Evolutionary conservation across 2,888 invertebrate genomes (phyloP).

Genomic region (Epiperipatus broadwayi): DNA sequence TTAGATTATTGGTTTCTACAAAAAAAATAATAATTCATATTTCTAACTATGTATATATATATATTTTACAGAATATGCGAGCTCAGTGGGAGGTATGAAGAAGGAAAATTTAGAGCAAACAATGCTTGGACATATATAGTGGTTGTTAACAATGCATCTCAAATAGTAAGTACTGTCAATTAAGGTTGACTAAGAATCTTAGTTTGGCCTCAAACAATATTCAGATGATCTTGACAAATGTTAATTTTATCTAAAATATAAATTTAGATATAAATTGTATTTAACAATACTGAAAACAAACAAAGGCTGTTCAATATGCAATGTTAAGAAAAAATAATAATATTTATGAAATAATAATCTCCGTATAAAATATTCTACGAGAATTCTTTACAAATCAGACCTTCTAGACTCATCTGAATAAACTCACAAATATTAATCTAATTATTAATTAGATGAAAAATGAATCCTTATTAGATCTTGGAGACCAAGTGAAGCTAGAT

Average conservation of each 20-base stretch:
- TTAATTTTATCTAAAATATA: slow-evolving; percentile 5
- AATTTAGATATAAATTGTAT: not conserved
- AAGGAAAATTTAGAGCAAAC: slow-evolving; percentile 66
- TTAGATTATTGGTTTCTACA: slow-evolving; percentile 11
- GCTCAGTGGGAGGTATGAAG: slow-evolving; percentile 62
- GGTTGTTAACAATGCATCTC: slow-evolving; percentile 70
- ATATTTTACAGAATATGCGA: slow-evolving; percentile 52
- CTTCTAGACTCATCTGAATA: too few species aligned
- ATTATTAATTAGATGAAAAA: too few species aligned
- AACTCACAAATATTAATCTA: too few species aligned
- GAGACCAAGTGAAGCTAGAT: too few species aligned
- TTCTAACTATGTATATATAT: not conserved
- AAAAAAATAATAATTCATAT: not conserved
- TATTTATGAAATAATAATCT: too few species aligned
- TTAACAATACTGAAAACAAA: too few species aligned
- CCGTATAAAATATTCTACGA: too few species aligned
- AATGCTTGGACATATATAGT: slow-evolving; percentile 77
- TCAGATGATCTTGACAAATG: not conserved
- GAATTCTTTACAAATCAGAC: too few species aligned
- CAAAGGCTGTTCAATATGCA: too few species aligned
- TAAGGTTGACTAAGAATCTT: slow-evolving; percentile 4
- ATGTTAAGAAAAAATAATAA: too few species aligned
- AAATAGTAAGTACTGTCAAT: slow-evolving; percentile 42
- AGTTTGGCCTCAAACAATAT: slow-evolving; percentile 6
- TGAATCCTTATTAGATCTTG: too few species aligned